Percentiles rank a stretch among this genome's conserved stretches.
Conservation (phyloP, 2,113 vertebrate species). For the Muntiacus muntjak region DNA sequence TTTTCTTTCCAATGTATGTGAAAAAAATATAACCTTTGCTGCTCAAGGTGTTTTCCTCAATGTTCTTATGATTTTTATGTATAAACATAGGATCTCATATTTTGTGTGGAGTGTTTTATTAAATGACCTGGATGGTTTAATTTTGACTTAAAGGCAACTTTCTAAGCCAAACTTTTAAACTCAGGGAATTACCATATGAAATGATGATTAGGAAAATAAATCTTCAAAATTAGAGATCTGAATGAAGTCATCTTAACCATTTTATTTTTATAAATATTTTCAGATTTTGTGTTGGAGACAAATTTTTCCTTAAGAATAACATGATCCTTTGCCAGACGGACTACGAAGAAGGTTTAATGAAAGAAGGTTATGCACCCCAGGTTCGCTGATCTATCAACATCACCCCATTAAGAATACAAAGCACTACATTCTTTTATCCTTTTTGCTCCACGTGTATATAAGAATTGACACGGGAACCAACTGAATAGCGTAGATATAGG, state of each 20-base stretch:
- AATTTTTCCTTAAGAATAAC: slow-evolving; percentile 99
- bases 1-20: neutral
- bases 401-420: slow-evolving; percentile 81
- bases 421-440: slow-evolving; percentile 87
- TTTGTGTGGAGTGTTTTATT: neutral
- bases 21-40: neutral
- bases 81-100: neutral
- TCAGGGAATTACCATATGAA: neutral
- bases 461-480: slow-evolving; percentile 83
- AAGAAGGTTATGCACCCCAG: slow-evolving; percentile 96
- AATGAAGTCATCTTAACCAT: slow-evolving; percentile 12
- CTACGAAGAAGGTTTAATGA: slow-evolving; percentile 99
- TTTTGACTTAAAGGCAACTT: slow-evolving; percentile 9
- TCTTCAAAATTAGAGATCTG: slow-evolving; percentile 18
- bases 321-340: slow-evolving; percentile 99
- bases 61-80: neutral
- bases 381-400: slow-evolving; percentile 89
- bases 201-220: slow-evolving; percentile 1
- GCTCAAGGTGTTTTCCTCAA: neutral
- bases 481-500: slow-evolving; percentile 93
- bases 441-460: slow-evolving; percentile 85
- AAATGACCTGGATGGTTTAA: neutral
- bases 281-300: slow-evolving; percentile 99
- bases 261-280: slow-evolving; percentile 62
- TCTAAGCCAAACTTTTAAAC: slow-evolving; percentile 28